A percentile compares a stretch with the other conserved stretches of the same genome.
Conservation (phyloP, 2,113 vertebrate genomes). For the Lepus americanus region DNA sequence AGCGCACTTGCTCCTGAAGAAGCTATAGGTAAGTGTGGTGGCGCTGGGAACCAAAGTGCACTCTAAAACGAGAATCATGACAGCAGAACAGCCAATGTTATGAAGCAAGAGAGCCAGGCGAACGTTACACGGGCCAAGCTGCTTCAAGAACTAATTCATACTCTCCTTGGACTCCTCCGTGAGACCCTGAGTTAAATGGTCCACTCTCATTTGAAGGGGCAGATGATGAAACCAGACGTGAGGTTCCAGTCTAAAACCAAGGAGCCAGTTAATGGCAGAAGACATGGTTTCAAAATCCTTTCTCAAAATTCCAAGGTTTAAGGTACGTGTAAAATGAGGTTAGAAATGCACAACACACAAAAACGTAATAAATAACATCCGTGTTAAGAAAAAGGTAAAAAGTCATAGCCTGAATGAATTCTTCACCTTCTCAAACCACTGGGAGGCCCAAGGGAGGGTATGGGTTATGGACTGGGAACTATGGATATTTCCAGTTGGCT, state of each 20-base stretch:
- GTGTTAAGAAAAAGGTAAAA: background rate
- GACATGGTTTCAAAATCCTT: background rate
- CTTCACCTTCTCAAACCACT: background rate
- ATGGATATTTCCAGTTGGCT: background rate
- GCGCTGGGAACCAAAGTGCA: background rate
- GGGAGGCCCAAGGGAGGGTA: background rate
- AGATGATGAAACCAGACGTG: background rate
- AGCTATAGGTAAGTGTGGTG: fast-evolving
- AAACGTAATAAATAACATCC: background rate
- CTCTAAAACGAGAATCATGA: background rate
- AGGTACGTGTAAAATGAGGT: background rate
- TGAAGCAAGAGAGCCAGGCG: background rate
- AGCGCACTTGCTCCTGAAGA: background rate
- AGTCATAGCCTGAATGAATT: background rate
- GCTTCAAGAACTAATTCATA: background rate
- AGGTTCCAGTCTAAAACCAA: conserved; percentile 5
- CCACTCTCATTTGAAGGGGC: background rate
- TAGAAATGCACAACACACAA: background rate
- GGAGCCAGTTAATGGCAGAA: background rate
- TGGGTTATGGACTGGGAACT: background rate
- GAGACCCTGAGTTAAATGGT: background rate
- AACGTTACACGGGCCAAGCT: background rate
- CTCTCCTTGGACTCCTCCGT: background rate
- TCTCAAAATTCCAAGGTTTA: background rate
- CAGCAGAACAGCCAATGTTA: background rate